Conservation (phyloP, 1,140 invertebrate species). For the Melipona quadrifasciata region DNA sequence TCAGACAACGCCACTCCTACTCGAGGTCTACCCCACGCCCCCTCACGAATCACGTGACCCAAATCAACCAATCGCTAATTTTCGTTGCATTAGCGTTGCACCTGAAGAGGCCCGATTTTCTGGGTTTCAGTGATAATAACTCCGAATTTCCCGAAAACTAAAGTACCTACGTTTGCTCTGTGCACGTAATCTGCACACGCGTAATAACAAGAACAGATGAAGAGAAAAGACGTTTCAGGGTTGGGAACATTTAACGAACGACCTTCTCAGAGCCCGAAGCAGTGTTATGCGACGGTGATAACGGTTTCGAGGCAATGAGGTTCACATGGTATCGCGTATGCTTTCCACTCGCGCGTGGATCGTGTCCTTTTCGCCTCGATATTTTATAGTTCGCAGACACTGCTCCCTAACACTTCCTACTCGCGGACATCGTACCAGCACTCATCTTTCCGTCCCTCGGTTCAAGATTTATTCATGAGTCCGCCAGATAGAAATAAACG, state of each 20-base stretch:
- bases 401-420: background rate
- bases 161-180: too few species aligned
- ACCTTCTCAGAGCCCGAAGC: background rate
- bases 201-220: background rate
- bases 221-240: background rate
- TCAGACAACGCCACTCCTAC: too few species aligned
- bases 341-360: background rate
- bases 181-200: too few species aligned
- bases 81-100: too few species aligned
- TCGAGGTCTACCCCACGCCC: too few species aligned
- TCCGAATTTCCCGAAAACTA: too few species aligned
- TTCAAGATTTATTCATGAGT: background rate
- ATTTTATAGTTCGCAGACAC: background rate
- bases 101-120: too few species aligned
- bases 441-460: background rate
- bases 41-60: too few species aligned
- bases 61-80: too few species aligned
- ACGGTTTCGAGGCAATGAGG: constrained; percentile 3
- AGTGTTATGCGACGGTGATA: background rate
- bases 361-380: constrained; percentile 13
- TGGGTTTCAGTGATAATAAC: too few species aligned
- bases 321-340: constrained; percentile 1
- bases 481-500: too few species aligned
- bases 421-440: background rate
- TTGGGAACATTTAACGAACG: background rate